These are phyloP conservation scores for Thymallus thymallus DNA, from an alignment of 2,113 vertebrate genomes.

Conservation along the genomic window DNA sequence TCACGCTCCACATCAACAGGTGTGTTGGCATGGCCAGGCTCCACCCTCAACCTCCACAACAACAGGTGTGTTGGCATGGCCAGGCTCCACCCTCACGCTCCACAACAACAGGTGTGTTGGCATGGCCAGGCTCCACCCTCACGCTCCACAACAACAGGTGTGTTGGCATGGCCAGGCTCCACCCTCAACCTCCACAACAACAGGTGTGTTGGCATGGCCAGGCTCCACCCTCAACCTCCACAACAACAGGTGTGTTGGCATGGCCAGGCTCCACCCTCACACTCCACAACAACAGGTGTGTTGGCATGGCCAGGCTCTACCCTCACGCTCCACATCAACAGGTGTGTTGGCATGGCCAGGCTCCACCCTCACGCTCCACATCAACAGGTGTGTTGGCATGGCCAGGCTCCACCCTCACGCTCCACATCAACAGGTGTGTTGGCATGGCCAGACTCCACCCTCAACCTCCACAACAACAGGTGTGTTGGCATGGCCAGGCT, in stretches of 20 bases:
- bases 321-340: conserved; percentile 85
- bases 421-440: conserved; percentile 89
- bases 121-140: conserved; percentile 92
- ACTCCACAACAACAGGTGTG: conserved; percentile 99
- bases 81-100: conserved; percentile 93
- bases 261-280: conserved; percentile 90
- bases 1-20: conserved; percentile 87
- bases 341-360: conserved; percentile 97
- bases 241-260: conserved; percentile 99
- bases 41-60: conserved; percentile 98
- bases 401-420: conserved; percentile 92
- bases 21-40: conserved; percentile 96
- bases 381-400: conserved; percentile 91
- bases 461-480: conserved; percentile 99
- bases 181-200: conserved; percentile 99
- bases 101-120: conserved; percentile 99
- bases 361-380: conserved; percentile 94
- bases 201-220: conserved; percentile 99
- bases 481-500: conserved; percentile 96
- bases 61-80: conserved; percentile 99
- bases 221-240: conserved; percentile 94
- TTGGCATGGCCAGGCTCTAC: conserved; percentile 93
- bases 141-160: conserved; percentile 99
- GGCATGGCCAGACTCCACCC: conserved; percentile 92
- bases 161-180: conserved; percentile 94